Evolutionary conservation across 2,113 vertebrate species (phyloP).

Genomic region (Chrysemys picta): DNA sequence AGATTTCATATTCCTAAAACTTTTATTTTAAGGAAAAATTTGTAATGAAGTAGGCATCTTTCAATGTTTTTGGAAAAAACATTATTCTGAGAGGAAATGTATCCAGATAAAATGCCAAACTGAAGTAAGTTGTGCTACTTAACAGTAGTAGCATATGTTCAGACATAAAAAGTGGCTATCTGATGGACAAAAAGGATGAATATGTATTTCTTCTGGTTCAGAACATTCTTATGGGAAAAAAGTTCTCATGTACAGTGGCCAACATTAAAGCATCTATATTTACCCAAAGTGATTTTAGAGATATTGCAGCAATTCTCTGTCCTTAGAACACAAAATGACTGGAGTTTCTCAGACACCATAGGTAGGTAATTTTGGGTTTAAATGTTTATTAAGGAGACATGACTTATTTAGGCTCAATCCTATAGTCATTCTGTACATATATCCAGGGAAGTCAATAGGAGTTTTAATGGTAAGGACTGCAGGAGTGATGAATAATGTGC

Average conservation of each 20-base stretch:
- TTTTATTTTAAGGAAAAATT: not conserved
- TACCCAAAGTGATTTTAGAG: not conserved
- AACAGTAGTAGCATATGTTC: not conserved
- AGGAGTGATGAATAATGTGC: not conserved
- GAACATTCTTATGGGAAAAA: not conserved
- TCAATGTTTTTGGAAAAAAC: fast-evolving
- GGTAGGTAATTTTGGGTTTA: not conserved
- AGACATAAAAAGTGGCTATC: not conserved
- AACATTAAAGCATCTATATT: not conserved
- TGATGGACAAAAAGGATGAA: not conserved
- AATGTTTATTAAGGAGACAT: not conserved
- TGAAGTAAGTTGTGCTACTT: not conserved
- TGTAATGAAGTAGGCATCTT: not conserved
- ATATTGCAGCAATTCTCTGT: not conserved
- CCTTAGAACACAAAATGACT: not conserved
- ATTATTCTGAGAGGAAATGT: not conserved
- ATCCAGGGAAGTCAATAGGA: not conserved
- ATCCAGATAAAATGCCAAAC: not conserved
- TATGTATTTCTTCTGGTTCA: not conserved
- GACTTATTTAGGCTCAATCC: not conserved
- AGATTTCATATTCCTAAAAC: not conserved
- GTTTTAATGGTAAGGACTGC: not conserved
- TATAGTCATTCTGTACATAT: not conserved
- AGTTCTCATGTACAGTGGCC: fast-evolving
- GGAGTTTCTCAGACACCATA: not conserved